Percentiles rank a stretch among this genome's conserved stretches.
Conservation (phyloP, 2,797 vertebrate species). For the Megalops cyprinoides region DNA sequence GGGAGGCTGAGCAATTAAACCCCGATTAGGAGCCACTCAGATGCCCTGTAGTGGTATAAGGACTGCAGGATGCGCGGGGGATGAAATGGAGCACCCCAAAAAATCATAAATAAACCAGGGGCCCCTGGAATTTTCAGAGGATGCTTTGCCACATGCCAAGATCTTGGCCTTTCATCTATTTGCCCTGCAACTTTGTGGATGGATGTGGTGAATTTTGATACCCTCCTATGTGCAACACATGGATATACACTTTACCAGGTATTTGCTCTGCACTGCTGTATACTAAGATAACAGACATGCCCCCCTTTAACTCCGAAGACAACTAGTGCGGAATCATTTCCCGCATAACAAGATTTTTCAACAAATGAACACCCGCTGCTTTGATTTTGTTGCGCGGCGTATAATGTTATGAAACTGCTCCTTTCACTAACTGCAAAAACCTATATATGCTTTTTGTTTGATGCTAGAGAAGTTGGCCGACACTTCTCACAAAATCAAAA, state of each 20-base stretch:
- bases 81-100: constrained; percentile 10
- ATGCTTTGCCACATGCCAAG: neutral
- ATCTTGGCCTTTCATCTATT: neutral
- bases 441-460: neutral
- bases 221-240: neutral
- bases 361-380: too few relatives aligned
- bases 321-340: too few relatives aligned
- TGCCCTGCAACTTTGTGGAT: neutral
- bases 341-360: too few relatives aligned
- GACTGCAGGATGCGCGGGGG: neutral
- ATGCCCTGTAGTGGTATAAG: constrained; percentile 27
- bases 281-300: too few relatives aligned
- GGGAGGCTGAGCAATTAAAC: constrained; percentile 14
- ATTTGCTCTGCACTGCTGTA: neutral
- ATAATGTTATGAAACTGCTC: neutral
- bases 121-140: constrained; percentile 3
- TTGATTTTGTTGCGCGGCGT: neutral
- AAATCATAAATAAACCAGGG: constrained; percentile 21
- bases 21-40: constrained; percentile 56
- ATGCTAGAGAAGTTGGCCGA: too few relatives aligned
- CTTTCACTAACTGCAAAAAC: neutral
- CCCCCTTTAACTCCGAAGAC: too few relatives aligned
- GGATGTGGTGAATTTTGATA: neutral
- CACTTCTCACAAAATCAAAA: too few relatives aligned
- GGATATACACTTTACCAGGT: neutral